phyloP scores from a whole-genome alignment of 2,888 invertebrate species.

The Acleris literana region DNA sequence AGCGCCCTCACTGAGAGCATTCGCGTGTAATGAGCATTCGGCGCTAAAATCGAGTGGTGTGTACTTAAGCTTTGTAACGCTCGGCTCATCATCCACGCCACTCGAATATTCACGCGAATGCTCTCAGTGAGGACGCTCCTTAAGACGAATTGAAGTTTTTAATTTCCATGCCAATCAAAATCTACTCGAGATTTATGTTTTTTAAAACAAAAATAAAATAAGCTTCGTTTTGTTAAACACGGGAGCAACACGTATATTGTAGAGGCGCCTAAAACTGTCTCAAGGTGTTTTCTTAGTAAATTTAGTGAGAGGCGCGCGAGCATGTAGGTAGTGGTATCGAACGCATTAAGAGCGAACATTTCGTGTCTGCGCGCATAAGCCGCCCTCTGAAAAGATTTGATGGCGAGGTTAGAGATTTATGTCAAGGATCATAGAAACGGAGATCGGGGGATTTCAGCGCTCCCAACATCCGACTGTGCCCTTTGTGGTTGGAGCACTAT shows the following conservation, averaged over 20 bases:
- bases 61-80: no score
- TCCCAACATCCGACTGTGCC: slow-evolving; percentile 79
- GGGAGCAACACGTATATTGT: background rate
- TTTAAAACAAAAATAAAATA: no score
- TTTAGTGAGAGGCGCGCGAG: slow-evolving; percentile 39
- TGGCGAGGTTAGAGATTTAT: slow-evolving; percentile 82
- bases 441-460: slow-evolving; percentile 80
- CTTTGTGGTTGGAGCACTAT: slow-evolving; percentile 81
- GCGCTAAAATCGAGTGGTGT: no score
- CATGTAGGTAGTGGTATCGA: slow-evolving; percentile 59
- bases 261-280: background rate
- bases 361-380: slow-evolving; percentile 76
- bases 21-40: no score
- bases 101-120: no score
- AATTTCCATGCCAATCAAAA: no score
- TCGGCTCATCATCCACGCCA: no score
- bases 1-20: no score
- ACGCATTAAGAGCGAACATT: slow-evolving; percentile 74
- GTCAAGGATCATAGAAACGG: slow-evolving; percentile 82
- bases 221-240: background rate
- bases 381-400: slow-evolving; percentile 81
- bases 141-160: no score
- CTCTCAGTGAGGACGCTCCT: no score
- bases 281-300: slow-evolving; percentile 17
- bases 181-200: no score